Evolutionary conservation across 2,888 invertebrate species (phyloP).

Genomic region (Orthosia gothica): DNA sequence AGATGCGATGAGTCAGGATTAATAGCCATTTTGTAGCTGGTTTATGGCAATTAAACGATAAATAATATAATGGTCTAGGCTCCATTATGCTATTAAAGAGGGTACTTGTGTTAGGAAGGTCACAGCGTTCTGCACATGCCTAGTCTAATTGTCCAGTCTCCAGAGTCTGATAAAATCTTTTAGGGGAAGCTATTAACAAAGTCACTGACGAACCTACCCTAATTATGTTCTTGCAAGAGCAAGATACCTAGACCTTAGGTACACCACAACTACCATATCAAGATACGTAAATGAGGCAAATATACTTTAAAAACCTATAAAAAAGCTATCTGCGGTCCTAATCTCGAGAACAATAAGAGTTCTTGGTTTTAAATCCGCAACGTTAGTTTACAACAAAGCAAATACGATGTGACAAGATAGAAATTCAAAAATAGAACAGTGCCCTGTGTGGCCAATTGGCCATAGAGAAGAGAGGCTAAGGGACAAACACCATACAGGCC

Average conservation of each 20-base stretch:
- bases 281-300: neutral
- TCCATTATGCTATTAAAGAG: neutral
- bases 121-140: no score
- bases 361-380: neutral
- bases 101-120: neutral
- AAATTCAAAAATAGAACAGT: neutral
- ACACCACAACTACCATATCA: neutral
- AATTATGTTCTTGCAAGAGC: neutral
- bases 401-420: neutral
- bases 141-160: neutral
- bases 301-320: neutral
- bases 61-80: neutral
- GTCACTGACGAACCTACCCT: neutral
- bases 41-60: neutral
- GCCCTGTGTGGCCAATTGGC: neutral
- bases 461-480: neutral
- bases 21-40: neutral
- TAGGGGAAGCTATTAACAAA: neutral
- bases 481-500: neutral
- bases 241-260: neutral
- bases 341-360: neutral
- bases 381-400: neutral
- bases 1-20: conserved; percentile 40
- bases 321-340: neutral
- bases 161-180: neutral